Percentiles rank a stretch among this genome's conserved stretches.
Conservation (phyloP, 2,113 vertebrate species). For the Opisthocomus hoazin region DNA sequence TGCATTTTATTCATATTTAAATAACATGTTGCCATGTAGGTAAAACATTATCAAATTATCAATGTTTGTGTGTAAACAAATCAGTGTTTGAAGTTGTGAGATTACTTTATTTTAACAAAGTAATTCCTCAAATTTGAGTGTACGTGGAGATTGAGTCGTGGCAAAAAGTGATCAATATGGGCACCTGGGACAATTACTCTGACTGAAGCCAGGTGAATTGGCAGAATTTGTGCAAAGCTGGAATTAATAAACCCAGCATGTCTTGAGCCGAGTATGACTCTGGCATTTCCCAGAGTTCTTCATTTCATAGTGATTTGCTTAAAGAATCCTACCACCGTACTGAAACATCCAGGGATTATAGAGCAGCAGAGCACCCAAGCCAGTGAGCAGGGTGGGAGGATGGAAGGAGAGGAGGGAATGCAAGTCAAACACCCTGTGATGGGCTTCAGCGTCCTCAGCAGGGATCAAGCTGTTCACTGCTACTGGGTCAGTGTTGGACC, state of each 20-base stretch:
- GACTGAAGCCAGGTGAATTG: background rate
- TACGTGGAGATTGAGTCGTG: background rate
- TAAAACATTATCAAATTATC: background rate
- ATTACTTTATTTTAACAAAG: background rate
- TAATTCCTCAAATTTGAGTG: background rate
- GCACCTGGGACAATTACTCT: background rate
- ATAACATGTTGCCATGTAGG: background rate
- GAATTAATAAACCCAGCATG: background rate
- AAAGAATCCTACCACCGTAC: background rate
- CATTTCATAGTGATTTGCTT: background rate
- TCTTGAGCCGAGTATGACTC: background rate
- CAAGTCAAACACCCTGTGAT: background rate
- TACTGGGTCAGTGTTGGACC: background rate
- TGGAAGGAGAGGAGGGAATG: background rate
- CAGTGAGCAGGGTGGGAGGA: background rate
- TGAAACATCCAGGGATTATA: background rate
- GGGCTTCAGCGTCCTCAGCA: background rate
- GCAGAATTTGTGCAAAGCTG: background rate
- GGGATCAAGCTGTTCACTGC: background rate
- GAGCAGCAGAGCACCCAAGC: background rate
- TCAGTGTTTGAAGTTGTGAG: background rate
- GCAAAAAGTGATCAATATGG: background rate
- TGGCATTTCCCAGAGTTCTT: background rate
- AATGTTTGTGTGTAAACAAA: background rate
- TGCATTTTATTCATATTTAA: background rate